Evolutionary conservation across 2,113 vertebrate species (phyloP).

Genomic region (Larimichthys crocea): DNA sequence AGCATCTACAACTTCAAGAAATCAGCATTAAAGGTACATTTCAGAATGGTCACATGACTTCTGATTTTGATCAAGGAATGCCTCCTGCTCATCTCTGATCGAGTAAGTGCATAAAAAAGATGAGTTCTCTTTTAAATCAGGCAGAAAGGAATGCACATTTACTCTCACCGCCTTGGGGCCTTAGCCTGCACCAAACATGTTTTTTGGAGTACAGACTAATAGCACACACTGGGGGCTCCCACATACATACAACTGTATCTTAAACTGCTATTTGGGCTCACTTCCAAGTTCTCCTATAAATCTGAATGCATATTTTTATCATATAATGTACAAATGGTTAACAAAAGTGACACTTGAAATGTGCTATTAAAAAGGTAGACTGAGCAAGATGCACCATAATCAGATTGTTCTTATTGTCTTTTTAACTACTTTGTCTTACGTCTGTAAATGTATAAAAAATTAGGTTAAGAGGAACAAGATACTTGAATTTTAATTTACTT

Average conservation of each 20-base stretch:
- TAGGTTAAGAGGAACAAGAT: constrained; percentile 7
- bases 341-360: background rate
- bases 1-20: constrained; percentile 22
- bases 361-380: background rate
- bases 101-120: constrained; percentile 69
- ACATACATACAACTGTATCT: constrained; percentile 40
- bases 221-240: constrained; percentile 50
- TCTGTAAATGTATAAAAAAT: constrained; percentile 11
- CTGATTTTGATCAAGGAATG: constrained; percentile 60
- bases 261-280: constrained; percentile 24
- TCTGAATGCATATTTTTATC: constrained; percentile 28
- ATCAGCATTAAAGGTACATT: constrained; percentile 22
- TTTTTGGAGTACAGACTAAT: constrained; percentile 65
- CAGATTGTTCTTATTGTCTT: background rate
- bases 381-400: background rate
- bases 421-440: background rate
- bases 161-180: constrained; percentile 69
- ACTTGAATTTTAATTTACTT: constrained; percentile 32
- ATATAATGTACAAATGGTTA: constrained; percentile 16
- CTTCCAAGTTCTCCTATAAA: constrained; percentile 3
- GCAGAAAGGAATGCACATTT: constrained; percentile 82
- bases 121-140: constrained; percentile 76
- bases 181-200: constrained; percentile 74
- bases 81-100: constrained; percentile 74
- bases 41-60: constrained; percentile 23